These are phyloP conservation scores for Bombus turneri DNA, from an alignment of 1,140 invertebrate genomes.

Conservation along the genomic window DNA sequence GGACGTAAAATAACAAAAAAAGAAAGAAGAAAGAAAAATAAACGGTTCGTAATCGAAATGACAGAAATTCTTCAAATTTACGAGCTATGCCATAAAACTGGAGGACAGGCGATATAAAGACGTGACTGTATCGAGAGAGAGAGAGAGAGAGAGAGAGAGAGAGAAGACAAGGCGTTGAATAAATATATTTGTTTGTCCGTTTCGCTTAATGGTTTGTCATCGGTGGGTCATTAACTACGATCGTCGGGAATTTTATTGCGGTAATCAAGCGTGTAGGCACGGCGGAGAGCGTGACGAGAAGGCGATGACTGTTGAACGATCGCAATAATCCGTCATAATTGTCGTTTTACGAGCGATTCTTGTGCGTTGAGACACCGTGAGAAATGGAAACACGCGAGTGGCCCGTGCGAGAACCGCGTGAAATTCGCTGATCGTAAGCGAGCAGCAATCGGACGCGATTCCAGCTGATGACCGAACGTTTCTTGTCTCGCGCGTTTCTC, in stretches of 20 bases:
- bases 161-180: background rate
- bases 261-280: background rate
- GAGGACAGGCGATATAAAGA: too few species aligned
- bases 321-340: conserved; percentile 2
- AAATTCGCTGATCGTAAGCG: background rate
- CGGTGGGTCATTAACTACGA: background rate
- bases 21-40: too few species aligned
- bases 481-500: background rate
- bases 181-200: background rate
- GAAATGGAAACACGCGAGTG: conserved; percentile 10
- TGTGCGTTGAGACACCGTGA: background rate
- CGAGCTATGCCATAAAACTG: too few species aligned
- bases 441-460: background rate
- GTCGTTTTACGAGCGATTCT: conserved; percentile 6
- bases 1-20: too few species aligned
- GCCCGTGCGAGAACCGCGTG: background rate
- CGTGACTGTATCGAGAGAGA: background rate
- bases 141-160: background rate
- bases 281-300: background rate
- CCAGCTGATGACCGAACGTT: background rate
- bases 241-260: too few species aligned
- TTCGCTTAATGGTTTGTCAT: background rate
- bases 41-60: too few species aligned
- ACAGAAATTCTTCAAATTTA: too few species aligned
- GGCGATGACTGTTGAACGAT: background rate